Evolutionary conservation across 2,113 vertebrate species (phyloP).

Genomic region (Neolamprologus toae): DNA sequence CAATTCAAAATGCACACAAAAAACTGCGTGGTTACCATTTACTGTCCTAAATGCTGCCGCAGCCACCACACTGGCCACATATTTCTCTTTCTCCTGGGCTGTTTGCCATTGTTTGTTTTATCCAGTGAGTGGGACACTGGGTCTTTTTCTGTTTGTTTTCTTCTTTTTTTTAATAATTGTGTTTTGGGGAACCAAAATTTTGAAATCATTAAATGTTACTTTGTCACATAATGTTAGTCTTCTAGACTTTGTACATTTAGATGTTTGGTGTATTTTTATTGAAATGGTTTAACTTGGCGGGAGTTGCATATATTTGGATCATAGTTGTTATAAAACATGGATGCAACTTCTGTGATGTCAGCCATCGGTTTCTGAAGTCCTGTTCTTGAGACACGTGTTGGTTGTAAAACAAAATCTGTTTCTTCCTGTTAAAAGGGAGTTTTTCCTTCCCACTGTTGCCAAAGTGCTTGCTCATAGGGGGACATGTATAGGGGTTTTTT

Average conservation of each 20-base stretch:
- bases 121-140: background rate
- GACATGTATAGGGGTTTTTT: background rate
- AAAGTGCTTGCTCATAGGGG: accelerated
- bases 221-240: background rate
- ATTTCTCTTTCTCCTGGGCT: background rate
- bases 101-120: background rate
- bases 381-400: accelerated
- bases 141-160: background rate
- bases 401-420: background rate
- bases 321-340: background rate
- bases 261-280: background rate
- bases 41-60: background rate
- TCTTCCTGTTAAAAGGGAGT: background rate
- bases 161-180: background rate
- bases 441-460: background rate
- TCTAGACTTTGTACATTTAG: background rate
- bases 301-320: background rate
- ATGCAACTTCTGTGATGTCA: background rate
- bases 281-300: background rate
- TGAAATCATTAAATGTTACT: background rate
- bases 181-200: background rate
- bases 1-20: background rate
- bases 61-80: background rate
- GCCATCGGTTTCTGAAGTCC: background rate
- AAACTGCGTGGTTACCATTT: background rate